Conservation (phyloP, 2,797 vertebrate species). For the Danionella dracula region DNA sequence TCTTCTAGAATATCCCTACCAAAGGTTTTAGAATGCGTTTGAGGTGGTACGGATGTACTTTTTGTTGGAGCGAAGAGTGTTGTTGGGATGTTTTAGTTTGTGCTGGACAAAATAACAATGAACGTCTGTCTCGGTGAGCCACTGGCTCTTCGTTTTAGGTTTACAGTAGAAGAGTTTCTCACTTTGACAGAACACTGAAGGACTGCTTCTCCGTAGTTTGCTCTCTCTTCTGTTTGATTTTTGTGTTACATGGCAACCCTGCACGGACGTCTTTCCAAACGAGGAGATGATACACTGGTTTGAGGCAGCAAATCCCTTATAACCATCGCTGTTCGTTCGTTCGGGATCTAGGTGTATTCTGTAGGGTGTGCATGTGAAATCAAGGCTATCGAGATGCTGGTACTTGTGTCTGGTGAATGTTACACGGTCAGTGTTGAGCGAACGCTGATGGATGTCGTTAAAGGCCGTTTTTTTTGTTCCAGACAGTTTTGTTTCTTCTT, state of each 20-base stretch:
- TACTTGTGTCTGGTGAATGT: slow-evolving; percentile 26
- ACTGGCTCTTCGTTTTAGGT: slow-evolving; percentile 36
- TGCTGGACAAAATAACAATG: slow-evolving; percentile 45
- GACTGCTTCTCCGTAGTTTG: slow-evolving; percentile 76
- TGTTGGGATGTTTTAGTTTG: slow-evolving; percentile 39
- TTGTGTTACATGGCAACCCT: slow-evolving; percentile 65
- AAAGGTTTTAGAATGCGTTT: slow-evolving; percentile 46
- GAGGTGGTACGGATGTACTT: slow-evolving; percentile 23
- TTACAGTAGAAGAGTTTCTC: slow-evolving; percentile 41
- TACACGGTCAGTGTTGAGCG: slow-evolving; percentile 25
- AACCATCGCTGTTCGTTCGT: slow-evolving; percentile 4
- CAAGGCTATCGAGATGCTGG: slow-evolving; percentile 23
- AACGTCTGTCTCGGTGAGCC: slow-evolving; percentile 34
- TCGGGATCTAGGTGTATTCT: slow-evolving; percentile 7
- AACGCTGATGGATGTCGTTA: slow-evolving; percentile 23
- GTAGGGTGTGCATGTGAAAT: slow-evolving; percentile 21
- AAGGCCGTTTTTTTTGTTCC: slow-evolving; percentile 9
- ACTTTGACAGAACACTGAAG: slow-evolving; percentile 68
- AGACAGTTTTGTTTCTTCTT: too few species aligned
- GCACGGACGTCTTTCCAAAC: slow-evolving; percentile 58
- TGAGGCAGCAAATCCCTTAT: neutral
- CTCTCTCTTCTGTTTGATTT: neutral
- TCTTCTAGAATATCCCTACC: slow-evolving; percentile 49
- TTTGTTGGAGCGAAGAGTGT: slow-evolving; percentile 27
- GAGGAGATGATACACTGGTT: slow-evolving; percentile 16